Conservation (phyloP, 2,888 invertebrate genomes). For the Torymus texanus region DNA sequence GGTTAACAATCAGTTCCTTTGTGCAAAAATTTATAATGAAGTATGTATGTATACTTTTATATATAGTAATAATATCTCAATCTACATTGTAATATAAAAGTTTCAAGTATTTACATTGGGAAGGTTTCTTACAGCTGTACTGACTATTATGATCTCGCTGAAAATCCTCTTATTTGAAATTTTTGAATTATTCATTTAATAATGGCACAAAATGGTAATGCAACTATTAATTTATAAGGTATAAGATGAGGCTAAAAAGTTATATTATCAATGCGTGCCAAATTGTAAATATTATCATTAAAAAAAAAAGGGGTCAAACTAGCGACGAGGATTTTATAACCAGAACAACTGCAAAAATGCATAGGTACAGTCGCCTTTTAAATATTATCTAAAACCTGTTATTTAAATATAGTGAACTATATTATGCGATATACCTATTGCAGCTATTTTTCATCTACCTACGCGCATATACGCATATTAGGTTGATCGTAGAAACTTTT, state of each 20-base stretch:
- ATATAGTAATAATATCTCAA: background rate
- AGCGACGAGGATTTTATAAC: too few species aligned
- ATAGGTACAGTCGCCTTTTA: background rate
- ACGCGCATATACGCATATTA: background rate
- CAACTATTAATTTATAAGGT: too few species aligned
- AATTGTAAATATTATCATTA: too few species aligned
- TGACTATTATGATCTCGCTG: too few species aligned
- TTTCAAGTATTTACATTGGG: slow-evolving; percentile 38
- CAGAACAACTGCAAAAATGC: too few species aligned
- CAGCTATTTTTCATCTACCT: background rate
- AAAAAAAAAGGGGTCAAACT: too few species aligned
- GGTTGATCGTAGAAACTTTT: background rate
- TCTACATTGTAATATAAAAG: slow-evolving; percentile 24
- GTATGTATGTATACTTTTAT: background rate
- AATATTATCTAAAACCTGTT: slow-evolving; percentile 2
- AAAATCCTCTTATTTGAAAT: too few species aligned
- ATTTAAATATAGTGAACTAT: background rate
- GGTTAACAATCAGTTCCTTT: slow-evolving; percentile 5
- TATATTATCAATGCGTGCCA: too few species aligned
- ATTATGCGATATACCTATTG: slow-evolving; percentile 1
- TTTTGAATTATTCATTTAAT: too few species aligned
- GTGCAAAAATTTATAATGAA: background rate
- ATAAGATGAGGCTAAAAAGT: too few species aligned
- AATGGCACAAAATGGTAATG: too few species aligned
- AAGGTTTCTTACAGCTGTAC: background rate